Evolutionary conservation across 1,140 invertebrate genomes (phyloP).

Genomic region (Ceratina australensis): DNA sequence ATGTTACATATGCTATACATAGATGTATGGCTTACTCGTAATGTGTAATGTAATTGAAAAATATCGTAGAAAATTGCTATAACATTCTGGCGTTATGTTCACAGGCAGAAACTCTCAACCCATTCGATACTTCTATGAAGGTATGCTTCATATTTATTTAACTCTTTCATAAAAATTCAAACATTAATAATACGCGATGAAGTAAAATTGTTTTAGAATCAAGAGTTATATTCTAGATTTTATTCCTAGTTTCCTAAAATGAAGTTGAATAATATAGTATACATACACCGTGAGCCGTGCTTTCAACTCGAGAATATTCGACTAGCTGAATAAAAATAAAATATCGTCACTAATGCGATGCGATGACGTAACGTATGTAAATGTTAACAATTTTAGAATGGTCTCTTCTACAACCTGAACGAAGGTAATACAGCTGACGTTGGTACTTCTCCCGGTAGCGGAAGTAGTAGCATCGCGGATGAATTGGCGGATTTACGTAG

Average conservation of each 20-base stretch:
- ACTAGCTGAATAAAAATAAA: background rate
- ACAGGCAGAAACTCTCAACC: conserved; percentile 91
- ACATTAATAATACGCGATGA: background rate
- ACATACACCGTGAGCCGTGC: background rate
- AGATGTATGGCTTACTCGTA: background rate
- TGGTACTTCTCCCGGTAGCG: conserved; percentile 73
- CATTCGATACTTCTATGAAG: conserved; percentile 87
- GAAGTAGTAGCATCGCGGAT: conserved; percentile 79
- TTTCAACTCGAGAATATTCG: background rate
- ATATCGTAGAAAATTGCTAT: background rate
- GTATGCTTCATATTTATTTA: conserved; percentile 68
- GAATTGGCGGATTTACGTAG: conserved; percentile 88
- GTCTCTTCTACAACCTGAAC: conserved; percentile 84
- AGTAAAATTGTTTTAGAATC: background rate
- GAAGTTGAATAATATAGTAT: background rate
- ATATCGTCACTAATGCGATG: background rate
- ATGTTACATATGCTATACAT: background rate
- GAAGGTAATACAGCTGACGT: conserved; percentile 74
- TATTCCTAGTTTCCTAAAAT: too few relatives aligned
- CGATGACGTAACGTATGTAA: background rate
- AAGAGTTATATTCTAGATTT: background rate
- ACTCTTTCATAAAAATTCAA: background rate
- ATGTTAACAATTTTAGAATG: conserved; percentile 81
- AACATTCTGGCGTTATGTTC: conserved; percentile 51
- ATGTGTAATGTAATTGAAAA: background rate